These are phyloP conservation scores for Florisuga fusca DNA, from an alignment of 2,797 vertebrate species.

Conservation along the genomic window DNA sequence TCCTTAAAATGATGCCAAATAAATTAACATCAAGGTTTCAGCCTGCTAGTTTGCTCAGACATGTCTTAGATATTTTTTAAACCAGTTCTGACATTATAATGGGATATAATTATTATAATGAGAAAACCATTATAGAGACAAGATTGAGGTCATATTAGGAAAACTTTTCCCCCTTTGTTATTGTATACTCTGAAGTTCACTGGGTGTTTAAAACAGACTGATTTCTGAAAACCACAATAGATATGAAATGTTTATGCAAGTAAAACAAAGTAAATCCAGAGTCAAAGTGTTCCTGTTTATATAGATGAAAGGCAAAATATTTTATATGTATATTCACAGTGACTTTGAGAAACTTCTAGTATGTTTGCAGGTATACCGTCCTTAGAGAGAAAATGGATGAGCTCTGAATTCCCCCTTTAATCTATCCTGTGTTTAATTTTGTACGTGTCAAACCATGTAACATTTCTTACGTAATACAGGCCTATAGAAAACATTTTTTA, in stretches of 20 bases:
- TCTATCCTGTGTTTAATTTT: neutral
- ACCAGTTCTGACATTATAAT: slow-evolving; percentile 47
- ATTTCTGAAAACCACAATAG: neutral
- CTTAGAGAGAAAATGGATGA: neutral
- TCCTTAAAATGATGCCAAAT: slow-evolving; percentile 26
- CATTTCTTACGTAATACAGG: neutral
- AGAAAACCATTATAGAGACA: slow-evolving; percentile 4
- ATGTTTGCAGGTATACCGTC: neutral
- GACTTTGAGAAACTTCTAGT: slow-evolving; percentile 35
- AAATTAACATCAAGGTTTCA: slow-evolving; percentile 52
- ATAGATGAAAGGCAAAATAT: neutral
- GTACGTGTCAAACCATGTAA: slow-evolving; percentile 16
- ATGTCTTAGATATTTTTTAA: slow-evolving; percentile 30
- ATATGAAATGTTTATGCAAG: neutral
- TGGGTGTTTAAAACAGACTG: slow-evolving; percentile 22
- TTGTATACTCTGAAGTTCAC: neutral
- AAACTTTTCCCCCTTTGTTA: neutral
- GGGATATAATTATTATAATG: slow-evolving; percentile 42
- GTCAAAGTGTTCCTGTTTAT: neutral
- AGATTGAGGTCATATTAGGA: slow-evolving; percentile 41
- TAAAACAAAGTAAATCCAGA: neutral
- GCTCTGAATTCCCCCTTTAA: slow-evolving; percentile 16
- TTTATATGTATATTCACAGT: neutral
- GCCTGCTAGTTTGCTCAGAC: slow-evolving; percentile 28
- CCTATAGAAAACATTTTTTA: neutral